These are phyloP conservation scores for Tinea pellionella DNA, from an alignment of 2,888 invertebrate genomes.

Conservation along the genomic window DNA sequence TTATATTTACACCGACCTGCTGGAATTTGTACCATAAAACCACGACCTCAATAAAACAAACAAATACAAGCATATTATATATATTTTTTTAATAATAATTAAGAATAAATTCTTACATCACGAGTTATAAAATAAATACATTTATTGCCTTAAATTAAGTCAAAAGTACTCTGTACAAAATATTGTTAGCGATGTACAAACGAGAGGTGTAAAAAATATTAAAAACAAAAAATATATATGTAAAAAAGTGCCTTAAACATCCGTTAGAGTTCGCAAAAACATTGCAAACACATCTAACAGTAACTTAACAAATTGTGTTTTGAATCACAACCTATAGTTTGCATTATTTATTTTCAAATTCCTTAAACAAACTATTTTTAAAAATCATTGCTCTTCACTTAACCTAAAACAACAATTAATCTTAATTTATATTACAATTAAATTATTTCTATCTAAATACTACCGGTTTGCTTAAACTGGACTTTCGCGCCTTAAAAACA, in stretches of 20 bases:
- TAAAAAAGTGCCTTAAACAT: slow-evolving; percentile 51
- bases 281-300: slow-evolving; percentile 50
- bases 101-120: slow-evolving; percentile 71
- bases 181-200: slow-evolving; percentile 70
- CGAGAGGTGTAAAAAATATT: slow-evolving; percentile 61
- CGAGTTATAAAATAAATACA: slow-evolving; percentile 71
- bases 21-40: too few species aligned
- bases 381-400: slow-evolving; percentile 68
- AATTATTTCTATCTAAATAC: slow-evolving; percentile 66
- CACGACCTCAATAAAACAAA: background rate
- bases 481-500: slow-evolving; percentile 31
- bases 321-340: slow-evolving; percentile 70
- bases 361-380: slow-evolving; percentile 63
- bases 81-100: slow-evolving; percentile 67
- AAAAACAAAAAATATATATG: slow-evolving; percentile 36
- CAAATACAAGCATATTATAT: slow-evolving; percentile 64
- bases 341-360: slow-evolving; percentile 60
- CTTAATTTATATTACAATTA: slow-evolving; percentile 63
- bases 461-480: slow-evolving; percentile 62
- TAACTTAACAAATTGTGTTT: slow-evolving; percentile 67
- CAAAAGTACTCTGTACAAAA: slow-evolving; percentile 68
- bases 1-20: too few species aligned
- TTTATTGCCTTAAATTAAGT: slow-evolving; percentile 71
- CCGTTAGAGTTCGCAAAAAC: slow-evolving; percentile 48
- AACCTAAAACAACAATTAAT: slow-evolving; percentile 67